These are phyloP conservation scores for Simalia tracyae DNA, from an alignment of 2,797 vertebrate species.

Conservation along the genomic window DNA sequence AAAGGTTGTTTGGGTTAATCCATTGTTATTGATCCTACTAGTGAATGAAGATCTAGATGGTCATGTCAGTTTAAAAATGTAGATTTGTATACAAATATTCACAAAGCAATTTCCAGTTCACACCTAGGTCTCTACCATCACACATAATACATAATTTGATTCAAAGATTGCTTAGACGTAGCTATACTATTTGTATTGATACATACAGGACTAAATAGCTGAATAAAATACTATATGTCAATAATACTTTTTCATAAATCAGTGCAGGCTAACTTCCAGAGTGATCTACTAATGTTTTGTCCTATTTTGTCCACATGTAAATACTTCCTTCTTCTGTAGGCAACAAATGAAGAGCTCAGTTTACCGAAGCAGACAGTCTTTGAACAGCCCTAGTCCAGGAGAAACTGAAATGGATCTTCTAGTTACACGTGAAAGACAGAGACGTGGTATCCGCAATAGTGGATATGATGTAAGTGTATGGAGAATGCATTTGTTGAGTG, in stretches of 20 bases:
- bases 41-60: neutral
- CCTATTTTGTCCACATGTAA: neutral
- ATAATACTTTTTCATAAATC: neutral
- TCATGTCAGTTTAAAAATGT: neutral
- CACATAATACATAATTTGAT: neutral
- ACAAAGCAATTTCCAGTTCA: neutral
- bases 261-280: neutral
- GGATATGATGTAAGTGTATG: conserved; percentile 93
- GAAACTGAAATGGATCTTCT: conserved; percentile 99
- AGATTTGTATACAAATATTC: neutral
- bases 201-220: neutral
- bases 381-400: conserved; percentile 96
- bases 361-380: conserved; percentile 94
- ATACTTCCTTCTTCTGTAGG: conserved; percentile 73
- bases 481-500: neutral
- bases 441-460: conserved; percentile 94
- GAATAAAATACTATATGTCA: neutral
- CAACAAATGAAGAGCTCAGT: conserved; percentile 85
- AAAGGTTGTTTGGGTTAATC: neutral
- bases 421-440: conserved; percentile 92
- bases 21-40: neutral
- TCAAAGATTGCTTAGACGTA: neutral
- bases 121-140: neutral
- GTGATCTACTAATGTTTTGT: neutral
- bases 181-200: neutral